Conservation (phyloP, 2,113 vertebrate species). For the Probosciger aterrimus region DNA sequence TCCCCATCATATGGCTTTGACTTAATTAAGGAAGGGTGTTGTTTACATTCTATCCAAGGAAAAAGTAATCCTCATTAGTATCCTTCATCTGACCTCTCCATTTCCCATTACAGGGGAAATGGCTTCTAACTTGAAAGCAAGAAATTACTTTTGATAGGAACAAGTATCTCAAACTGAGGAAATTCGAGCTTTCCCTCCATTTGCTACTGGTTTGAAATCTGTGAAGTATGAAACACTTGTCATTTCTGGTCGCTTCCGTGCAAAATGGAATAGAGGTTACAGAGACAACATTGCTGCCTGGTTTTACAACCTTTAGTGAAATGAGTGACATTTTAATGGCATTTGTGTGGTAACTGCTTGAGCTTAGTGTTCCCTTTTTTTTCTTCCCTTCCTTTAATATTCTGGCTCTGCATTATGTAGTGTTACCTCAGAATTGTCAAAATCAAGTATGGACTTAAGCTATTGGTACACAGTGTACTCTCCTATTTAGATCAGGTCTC, state of each 20-base stretch:
- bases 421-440: neutral
- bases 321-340: neutral
- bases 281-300: neutral
- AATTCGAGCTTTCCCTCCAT: neutral
- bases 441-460: neutral
- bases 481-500: neutral
- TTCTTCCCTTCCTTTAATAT: neutral
- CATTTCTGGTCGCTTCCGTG: neutral
- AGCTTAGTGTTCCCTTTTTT: neutral
- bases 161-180: neutral
- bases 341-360: neutral
- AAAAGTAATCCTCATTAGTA: neutral
- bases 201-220: neutral
- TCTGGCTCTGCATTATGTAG: neutral
- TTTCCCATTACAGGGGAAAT: neutral
- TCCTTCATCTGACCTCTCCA: neutral
- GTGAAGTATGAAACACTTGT: neutral
- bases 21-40: neutral
- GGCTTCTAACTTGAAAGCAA: neutral
- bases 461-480: neutral
- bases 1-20: neutral
- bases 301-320: neutral
- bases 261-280: neutral
- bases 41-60: neutral
- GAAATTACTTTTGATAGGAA: neutral